Percentiles rank a stretch among this genome's conserved stretches.
Evolutionary conservation across 2,888 invertebrate species (phyloP).

Genomic region (Pollenia amentaria): DNA sequence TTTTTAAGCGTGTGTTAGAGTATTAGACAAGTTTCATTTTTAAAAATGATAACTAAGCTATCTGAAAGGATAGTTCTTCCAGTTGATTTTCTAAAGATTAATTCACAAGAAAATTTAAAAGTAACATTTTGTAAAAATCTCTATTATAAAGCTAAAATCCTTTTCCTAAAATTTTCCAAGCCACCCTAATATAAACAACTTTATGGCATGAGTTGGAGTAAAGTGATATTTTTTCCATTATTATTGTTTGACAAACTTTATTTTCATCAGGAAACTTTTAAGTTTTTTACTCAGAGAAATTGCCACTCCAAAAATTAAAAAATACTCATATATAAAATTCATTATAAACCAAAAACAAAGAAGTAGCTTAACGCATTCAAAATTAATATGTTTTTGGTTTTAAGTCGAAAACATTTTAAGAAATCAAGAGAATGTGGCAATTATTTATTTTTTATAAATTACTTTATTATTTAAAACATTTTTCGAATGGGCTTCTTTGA

Average conservation of each 20-base stretch:
- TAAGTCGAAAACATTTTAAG: background rate
- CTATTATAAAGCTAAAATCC: too few relatives aligned
- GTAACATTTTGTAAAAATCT: too few relatives aligned
- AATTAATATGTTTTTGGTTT: background rate
- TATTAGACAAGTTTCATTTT: too few relatives aligned
- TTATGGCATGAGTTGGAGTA: conserved; percentile 4
- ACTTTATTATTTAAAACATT: too few relatives aligned
- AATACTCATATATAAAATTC: background rate
- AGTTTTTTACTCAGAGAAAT: background rate
- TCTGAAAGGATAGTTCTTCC: too few relatives aligned
- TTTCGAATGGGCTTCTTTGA: too few relatives aligned
- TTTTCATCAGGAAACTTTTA: conserved; percentile 2
- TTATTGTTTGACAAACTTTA: conserved; percentile 37
- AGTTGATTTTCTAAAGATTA: too few relatives aligned
- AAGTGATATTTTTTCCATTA: conserved; percentile 34
- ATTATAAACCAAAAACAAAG: background rate
- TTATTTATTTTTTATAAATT: too few relatives aligned
- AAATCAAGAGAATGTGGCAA: too few relatives aligned
- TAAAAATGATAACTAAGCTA: too few relatives aligned
- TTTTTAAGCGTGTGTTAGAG: background rate
- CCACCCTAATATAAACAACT: background rate
- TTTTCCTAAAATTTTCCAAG: too few relatives aligned
- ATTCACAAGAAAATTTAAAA: too few relatives aligned
- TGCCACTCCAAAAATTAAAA: background rate
- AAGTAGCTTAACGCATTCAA: background rate